Conservation (phyloP, 2,113 vertebrate genomes). For the Hassar affinis region DNA sequence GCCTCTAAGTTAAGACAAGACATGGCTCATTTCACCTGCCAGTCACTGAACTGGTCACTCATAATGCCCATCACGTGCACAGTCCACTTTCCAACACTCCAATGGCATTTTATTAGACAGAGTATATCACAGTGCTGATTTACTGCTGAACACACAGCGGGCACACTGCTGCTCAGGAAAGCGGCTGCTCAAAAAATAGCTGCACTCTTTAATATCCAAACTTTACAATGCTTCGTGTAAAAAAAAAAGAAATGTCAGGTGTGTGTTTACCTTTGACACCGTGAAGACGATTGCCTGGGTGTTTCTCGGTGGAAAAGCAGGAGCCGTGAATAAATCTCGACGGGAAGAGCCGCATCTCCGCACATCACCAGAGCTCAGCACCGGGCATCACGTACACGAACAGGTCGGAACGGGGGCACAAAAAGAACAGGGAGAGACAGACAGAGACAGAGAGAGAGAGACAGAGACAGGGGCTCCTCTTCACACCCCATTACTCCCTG, state of each 20-base stretch:
- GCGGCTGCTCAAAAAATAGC: background rate
- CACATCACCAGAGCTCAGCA: slow-evolving; percentile 36
- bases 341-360: slow-evolving; percentile 37
- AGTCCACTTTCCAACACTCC: slow-evolving; percentile 35
- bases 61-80: slow-evolving; percentile 49
- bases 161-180: background rate
- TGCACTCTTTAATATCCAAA: background rate
- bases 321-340: slow-evolving; percentile 24
- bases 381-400: slow-evolving; percentile 19
- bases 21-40: slow-evolving; percentile 24
- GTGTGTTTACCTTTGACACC: slow-evolving; percentile 35
- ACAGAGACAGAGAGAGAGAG: slow-evolving; percentile 1
- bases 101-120: slow-evolving; percentile 19
- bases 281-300: slow-evolving; percentile 20
- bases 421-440: background rate
- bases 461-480: background rate
- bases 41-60: slow-evolving; percentile 33
- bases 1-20: background rate
- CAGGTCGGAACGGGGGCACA: slow-evolving; percentile 9
- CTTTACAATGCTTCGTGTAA: background rate
- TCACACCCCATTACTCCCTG: slow-evolving; percentile 47
- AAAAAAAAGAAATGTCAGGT: background rate
- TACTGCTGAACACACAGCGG: background rate
- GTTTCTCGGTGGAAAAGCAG: slow-evolving; percentile 22
- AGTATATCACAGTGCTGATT: background rate